Base-by-base conservation (phyloP, 1,140 invertebrate genomes). In the Drosophila miranda region DNA sequence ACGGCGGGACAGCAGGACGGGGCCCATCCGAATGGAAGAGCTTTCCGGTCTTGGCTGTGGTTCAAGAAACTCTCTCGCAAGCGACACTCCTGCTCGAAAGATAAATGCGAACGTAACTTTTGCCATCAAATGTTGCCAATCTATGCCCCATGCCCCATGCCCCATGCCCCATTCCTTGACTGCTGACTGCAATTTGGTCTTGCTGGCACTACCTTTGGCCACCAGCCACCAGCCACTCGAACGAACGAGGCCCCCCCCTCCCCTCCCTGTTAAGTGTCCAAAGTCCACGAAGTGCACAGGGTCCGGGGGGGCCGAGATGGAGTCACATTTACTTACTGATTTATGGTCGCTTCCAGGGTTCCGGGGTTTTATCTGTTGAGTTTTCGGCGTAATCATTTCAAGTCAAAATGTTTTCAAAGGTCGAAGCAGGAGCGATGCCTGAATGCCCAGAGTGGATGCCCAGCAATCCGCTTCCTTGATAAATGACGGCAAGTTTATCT, bases 81-180 rank as follows among this genome's bases (percentile, higher is more conserved):
- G 81, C 77, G 80, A 84, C 81, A 84, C 80, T 78, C 6, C 0
- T 86, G 75, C 78, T 78, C 60, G 63, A 87, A 82, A 87, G 82
- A 88, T 82, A 87, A 87, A 87, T 87, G 83, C 63, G 75, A 87
- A 78, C 71, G 75, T 82, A 87, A 87, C 83, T 87, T 87, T 78
- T 70, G 71, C 82, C 82, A 87, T 87, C 83, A 87, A 88, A 88
- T 87, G 83, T 88, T 87, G 83, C 83, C 82, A 87, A 87, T 87
- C 82, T 75, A 74, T 62, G 68, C 38, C 30, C 52, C 28, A 52
- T 76, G 60, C n/a, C 48, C 16, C 16, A 58, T 28, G 43, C 23
- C 34, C 43, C 30, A 16, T 30, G 21, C 23, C 63, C 19, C 23
- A 44, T 51, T 42, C 43, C 21, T 54, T 28, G 41, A 26, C 44